phyloP scores from a whole-genome alignment of 35 echinoderm and acorn worm species.

The Stichopus chloronotus region DNA sequence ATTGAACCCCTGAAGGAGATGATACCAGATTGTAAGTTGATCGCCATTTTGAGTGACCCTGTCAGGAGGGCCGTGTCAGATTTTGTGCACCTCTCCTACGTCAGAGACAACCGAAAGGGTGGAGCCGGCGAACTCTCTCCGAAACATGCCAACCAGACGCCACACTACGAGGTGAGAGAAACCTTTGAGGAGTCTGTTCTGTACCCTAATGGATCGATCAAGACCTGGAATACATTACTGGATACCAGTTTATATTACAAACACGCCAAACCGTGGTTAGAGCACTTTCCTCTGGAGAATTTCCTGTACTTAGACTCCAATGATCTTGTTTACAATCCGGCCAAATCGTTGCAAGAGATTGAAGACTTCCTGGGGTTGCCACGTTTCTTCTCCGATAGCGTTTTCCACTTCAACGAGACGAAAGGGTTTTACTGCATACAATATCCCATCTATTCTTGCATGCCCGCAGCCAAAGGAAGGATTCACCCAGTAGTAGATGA shows the following conservation, averaged over 20 bases:
- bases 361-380: constrained; percentile 77
- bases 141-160: constrained; percentile 20
- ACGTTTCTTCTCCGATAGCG: constrained; percentile 60
- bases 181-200: constrained; percentile 89
- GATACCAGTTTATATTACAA: constrained; percentile 79
- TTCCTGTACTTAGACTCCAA: constrained; percentile 76
- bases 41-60: constrained; percentile 81
- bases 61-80: constrained; percentile 82
- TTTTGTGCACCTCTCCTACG: constrained; percentile 66
- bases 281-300: constrained; percentile 59
- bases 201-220: constrained; percentile 56
- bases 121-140: constrained; percentile 25
- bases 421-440: constrained; percentile 89
- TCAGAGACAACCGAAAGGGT: constrained; percentile 16
- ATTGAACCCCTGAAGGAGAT: constrained; percentile 53
- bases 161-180: constrained; percentile 51
- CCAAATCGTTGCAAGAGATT: constrained; percentile 34
- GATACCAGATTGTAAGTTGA: constrained; percentile 69
- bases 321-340: constrained; percentile 59
- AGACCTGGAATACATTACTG: constrained; percentile 64
- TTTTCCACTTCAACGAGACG: constrained; percentile 70
- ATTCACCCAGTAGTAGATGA: constrained; percentile 69
- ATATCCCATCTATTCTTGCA: constrained; percentile 59
- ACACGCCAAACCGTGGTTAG: constrained; percentile 63
- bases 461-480: constrained; percentile 62